A percentile compares a stretch with the other conserved stretches of the same genome.
phyloP scores from a whole-genome alignment of 2,113 vertebrate genomes.

The Anarhynchus alexandrinus region DNA sequence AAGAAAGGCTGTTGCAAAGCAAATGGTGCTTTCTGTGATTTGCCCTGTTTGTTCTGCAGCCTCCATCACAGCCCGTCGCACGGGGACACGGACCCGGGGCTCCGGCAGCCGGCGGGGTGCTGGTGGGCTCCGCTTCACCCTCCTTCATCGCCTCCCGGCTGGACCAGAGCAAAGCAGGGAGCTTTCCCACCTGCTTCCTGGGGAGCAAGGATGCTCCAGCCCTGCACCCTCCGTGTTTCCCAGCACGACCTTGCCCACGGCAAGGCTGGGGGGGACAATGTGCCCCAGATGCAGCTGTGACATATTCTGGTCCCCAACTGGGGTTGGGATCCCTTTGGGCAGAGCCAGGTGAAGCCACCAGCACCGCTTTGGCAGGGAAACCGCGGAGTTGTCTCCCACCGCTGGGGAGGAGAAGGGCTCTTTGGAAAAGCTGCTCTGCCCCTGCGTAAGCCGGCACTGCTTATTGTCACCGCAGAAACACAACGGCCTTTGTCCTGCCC shows the following conservation, averaged over 20 bases:
- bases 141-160: neutral
- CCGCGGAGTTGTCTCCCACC: fast-evolving
- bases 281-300: fast-evolving
- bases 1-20: neutral
- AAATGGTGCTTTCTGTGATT: neutral
- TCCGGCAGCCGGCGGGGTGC: fast-evolving
- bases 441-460: neutral
- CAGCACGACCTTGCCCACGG: neutral
- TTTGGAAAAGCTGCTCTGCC: neutral
- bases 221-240: neutral
- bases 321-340: neutral
- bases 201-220: neutral
- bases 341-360: neutral
- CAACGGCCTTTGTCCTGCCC: constrained; percentile 68
- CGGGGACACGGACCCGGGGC: fast-evolving
- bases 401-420: neutral
- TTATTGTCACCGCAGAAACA: constrained; percentile 36
- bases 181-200: fast-evolving
- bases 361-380: neutral
- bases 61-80: neutral
- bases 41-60: neutral
- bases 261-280: neutral
- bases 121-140: neutral
- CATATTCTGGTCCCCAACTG: neutral
- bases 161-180: neutral